These are phyloP conservation scores for Invenusta paracnida DNA, from an alignment of 2,888 invertebrate species.

Conservation along the genomic window DNA sequence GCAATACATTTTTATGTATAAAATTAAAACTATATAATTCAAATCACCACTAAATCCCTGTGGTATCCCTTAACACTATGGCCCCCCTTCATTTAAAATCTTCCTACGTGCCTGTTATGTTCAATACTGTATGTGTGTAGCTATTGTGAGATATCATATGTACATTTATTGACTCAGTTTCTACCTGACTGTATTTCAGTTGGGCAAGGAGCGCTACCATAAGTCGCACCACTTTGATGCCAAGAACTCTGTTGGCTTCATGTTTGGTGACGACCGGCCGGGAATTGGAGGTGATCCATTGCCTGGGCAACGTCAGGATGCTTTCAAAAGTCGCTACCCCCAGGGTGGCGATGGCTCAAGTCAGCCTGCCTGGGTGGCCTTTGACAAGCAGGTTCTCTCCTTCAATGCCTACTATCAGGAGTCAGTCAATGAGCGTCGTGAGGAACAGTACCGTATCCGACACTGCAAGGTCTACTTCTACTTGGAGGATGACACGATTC, in stretches of 20 bases:
- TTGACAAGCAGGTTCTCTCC: constrained; percentile 69
- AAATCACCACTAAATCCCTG: too few relatives aligned
- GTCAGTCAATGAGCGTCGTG: constrained; percentile 71
- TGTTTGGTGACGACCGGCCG: constrained; percentile 67
- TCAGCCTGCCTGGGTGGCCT: constrained; percentile 78
- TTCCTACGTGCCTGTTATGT: too few relatives aligned
- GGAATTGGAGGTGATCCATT: constrained; percentile 66
- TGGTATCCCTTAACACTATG: too few relatives aligned
- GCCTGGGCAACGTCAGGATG: constrained; percentile 63
- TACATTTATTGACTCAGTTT: too few relatives aligned
- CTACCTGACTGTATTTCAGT: too few relatives aligned
- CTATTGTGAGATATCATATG: too few relatives aligned
- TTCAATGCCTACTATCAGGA: constrained; percentile 61
- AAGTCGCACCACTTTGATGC: constrained; percentile 67
- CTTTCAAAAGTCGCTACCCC: constrained; percentile 71
- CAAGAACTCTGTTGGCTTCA: constrained; percentile 57
- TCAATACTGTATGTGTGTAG: too few relatives aligned
- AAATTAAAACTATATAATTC: too few relatives aligned
- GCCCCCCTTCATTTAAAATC: too few relatives aligned
- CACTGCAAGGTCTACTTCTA: constrained; percentile 79
- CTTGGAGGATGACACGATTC: constrained; percentile 84
- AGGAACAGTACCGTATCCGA: constrained; percentile 70
- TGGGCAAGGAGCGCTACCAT: constrained; percentile 68
- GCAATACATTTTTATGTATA: too few relatives aligned
- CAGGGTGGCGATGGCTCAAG: constrained; percentile 72